Evolutionary conservation across 2,888 invertebrate species (phyloP).

Genomic region (Heliconius charithonia): DNA sequence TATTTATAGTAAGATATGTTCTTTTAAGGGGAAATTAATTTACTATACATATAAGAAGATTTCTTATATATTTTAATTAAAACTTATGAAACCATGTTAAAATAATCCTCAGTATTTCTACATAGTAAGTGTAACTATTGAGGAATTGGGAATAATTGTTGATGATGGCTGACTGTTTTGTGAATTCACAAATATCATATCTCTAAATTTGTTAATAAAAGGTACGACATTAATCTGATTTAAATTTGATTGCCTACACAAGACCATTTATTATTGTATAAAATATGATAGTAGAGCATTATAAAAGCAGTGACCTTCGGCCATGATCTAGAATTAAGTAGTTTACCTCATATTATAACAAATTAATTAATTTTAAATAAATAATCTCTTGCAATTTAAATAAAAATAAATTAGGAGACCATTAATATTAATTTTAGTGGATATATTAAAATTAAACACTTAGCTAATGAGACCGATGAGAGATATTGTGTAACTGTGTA

Average conservation of each 20-base stretch:
- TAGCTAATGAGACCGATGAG: neutral
- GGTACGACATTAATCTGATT: neutral
- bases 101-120: neutral
- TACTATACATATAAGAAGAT: neutral
- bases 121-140: neutral
- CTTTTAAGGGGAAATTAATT: neutral
- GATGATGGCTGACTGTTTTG: neutral
- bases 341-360: conserved; percentile 25
- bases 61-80: neutral
- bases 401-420: conserved; percentile 12
- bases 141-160: neutral
- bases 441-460: neutral
- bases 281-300: conserved; percentile 24
- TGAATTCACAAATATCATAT: neutral
- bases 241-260: conserved; percentile 5
- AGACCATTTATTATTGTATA: conserved; percentile 14
- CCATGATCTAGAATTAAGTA: conserved; percentile 13
- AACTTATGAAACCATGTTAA: neutral
- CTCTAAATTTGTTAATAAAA: neutral
- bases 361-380: conserved; percentile 20
- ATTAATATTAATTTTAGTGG: conserved; percentile 17
- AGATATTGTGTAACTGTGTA: too few species aligned
- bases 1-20: neutral
- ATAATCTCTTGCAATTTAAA: conserved; percentile 4
- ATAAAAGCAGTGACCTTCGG: conserved; percentile 9